Conservation (phyloP, 2,888 invertebrate genomes). For the Criorhina ranunculi region DNA sequence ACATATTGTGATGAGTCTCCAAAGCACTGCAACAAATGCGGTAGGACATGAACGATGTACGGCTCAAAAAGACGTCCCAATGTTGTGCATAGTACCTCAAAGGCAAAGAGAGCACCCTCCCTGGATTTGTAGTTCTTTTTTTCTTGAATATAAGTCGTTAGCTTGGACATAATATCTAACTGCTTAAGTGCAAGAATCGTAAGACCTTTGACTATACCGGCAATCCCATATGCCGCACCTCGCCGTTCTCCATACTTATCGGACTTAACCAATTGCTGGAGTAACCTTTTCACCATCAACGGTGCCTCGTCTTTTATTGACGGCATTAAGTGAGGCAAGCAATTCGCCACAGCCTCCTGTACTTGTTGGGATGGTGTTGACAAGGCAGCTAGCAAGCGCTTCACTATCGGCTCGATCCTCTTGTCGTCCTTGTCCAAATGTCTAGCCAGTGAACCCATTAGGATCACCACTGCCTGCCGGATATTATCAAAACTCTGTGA, state of each 20-base stretch:
- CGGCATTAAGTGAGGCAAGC: constrained; percentile 96
- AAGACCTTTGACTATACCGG: constrained; percentile 98
- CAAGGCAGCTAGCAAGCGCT: constrained; percentile 94
- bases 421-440: constrained; percentile 96
- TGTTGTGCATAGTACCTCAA: constrained; percentile 96
- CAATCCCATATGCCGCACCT: constrained; percentile 99
- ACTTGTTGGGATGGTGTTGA: constrained; percentile 99
- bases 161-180: constrained; percentile 96
- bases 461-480: constrained; percentile 97
- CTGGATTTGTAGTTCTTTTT: constrained; percentile 97
- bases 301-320: constrained; percentile 96
- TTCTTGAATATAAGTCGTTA: constrained; percentile 97
- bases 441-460: constrained; percentile 98
- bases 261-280: constrained; percentile 94
- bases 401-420: constrained; percentile 96
- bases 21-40: constrained; percentile 96
- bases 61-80: constrained; percentile 99
- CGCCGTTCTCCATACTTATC: constrained; percentile 93
- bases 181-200: constrained; percentile 98
- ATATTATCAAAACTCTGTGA: constrained; percentile 95
- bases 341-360: constrained; percentile 98
- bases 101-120: constrained; percentile 98
- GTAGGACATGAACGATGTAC: constrained; percentile 98
- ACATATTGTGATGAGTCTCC: constrained; percentile 98
- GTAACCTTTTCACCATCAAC: constrained; percentile 93